phyloP scores from a whole-genome alignment of 2,113 vertebrate genomes.

The Silurus asotus region DNA sequence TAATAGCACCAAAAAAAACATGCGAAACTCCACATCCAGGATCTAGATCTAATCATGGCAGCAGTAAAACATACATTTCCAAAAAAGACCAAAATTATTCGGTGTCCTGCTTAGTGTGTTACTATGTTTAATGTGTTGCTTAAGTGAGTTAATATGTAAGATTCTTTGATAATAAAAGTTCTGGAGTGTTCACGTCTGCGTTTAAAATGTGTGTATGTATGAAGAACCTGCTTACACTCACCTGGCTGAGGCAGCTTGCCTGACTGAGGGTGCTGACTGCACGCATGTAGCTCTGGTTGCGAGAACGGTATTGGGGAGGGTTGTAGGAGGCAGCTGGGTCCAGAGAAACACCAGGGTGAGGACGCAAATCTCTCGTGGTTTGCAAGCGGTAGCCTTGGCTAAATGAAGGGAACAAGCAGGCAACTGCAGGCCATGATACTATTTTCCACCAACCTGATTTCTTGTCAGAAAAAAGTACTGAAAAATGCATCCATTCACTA shows the following conservation, averaged over 20 bases:
- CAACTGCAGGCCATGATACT: constrained; percentile 28
- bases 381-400: constrained; percentile 95
- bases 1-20: neutral
- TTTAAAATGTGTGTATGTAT: constrained; percentile 10
- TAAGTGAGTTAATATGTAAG: neutral
- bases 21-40: neutral
- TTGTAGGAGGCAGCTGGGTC: constrained; percentile 89
- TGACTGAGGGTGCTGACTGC: constrained; percentile 99
- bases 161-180: neutral
- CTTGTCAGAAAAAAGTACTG: neutral
- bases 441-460: constrained; percentile 26
- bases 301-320: constrained; percentile 95
- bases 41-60: neutral
- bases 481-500: neutral
- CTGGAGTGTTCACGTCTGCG: neutral
- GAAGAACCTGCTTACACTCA: constrained; percentile 67
- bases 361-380: constrained; percentile 85
- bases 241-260: constrained; percentile 99
- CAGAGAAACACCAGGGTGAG: constrained; percentile 86
- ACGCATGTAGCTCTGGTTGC: constrained; percentile 99
- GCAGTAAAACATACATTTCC: neutral
- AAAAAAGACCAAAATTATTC: neutral
- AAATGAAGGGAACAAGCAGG: constrained; percentile 56
- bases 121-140: too few relatives aligned
- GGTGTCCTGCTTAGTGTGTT: neutral